A percentile compares a stretch with the other conserved stretches of the same genome.
Evolutionary conservation across 2,888 invertebrate genomes (phyloP).

Genomic region (Octodonta nipae): DNA sequence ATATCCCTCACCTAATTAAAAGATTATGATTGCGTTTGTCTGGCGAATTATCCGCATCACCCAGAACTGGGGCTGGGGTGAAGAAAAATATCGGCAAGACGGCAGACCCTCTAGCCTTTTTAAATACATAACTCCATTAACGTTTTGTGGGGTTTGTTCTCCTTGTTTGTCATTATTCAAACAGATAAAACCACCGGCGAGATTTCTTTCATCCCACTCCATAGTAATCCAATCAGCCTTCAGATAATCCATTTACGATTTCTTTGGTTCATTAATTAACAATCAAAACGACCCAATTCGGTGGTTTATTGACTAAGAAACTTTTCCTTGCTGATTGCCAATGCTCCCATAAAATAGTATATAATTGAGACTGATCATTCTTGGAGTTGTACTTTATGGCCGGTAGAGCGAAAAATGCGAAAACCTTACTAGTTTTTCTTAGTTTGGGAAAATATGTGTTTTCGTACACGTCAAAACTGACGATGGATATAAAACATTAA

Average conservation of each 20-base stretch:
- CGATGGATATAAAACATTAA: too few species aligned
- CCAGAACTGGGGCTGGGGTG: slow-evolving; percentile 23
- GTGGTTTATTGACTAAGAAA: slow-evolving; percentile 6
- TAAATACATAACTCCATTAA: slow-evolving; percentile 23
- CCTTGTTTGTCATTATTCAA: slow-evolving; percentile 18
- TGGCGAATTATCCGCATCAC: slow-evolving; percentile 30
- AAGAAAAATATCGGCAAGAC: slow-evolving; percentile 14
- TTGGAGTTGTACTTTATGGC: too few species aligned
- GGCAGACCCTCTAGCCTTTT: slow-evolving; percentile 20
- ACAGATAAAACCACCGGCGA: slow-evolving; percentile 4
- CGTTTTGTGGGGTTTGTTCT: slow-evolving; percentile 12
- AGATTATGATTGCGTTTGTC: slow-evolving; percentile 31
- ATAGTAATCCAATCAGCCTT: slow-evolving; percentile 13
- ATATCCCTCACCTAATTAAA: slow-evolving; percentile 23
- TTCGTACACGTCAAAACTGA: too few species aligned
- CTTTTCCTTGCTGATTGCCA: slow-evolving; percentile 5
- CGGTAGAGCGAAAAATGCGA: too few species aligned
- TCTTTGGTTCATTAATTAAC: slow-evolving; percentile 16
- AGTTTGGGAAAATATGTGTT: too few species aligned
- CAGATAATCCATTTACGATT: slow-evolving; percentile 11
- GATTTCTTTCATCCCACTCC: slow-evolving; percentile 7
- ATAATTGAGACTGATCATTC: too few species aligned
- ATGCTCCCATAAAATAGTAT: too few species aligned
- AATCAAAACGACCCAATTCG: slow-evolving; percentile 10
- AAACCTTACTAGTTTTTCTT: too few species aligned